Evolutionary conservation across 2,797 vertebrate species (phyloP).

Genomic region (Gallinago solitaria): DNA sequence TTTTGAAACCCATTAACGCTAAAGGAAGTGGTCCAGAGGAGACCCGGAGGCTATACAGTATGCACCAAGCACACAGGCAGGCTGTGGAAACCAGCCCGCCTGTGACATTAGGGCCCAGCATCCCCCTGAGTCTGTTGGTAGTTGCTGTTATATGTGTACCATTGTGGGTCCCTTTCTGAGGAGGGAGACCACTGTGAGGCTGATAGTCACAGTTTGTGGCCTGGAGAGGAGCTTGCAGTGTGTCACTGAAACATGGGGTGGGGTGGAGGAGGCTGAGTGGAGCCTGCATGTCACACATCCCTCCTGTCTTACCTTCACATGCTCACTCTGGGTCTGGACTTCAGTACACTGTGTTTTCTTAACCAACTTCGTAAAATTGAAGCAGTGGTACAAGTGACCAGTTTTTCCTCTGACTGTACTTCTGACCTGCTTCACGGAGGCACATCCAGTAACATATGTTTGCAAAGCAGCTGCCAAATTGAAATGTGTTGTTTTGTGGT

Average conservation of each 20-base stretch:
- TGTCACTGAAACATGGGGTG: background rate
- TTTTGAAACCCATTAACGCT: background rate
- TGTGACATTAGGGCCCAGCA: background rate
- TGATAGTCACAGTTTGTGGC: accelerated
- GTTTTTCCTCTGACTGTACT: background rate
- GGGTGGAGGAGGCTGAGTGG: background rate
- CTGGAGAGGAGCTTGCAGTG: background rate
- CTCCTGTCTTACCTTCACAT: background rate
- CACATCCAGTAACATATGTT: conserved; percentile 19
- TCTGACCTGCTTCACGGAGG: background rate
- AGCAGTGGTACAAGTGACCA: background rate
- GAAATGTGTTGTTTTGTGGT: conserved; percentile 56
- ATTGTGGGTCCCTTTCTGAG: background rate
- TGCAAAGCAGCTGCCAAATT: conserved; percentile 38
- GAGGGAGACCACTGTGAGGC: background rate
- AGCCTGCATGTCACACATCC: accelerated
- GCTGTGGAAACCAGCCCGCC: background rate
- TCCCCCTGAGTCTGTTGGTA: background rate
- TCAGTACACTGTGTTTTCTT: background rate
- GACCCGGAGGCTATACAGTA: accelerated
- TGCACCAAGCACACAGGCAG: background rate
- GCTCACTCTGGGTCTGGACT: background rate
- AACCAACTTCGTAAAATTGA: background rate
- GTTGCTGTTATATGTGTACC: background rate
- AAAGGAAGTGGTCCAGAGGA: background rate